Evolutionary conservation across 2,888 invertebrate genomes (phyloP), one percentile per base, ranked within the genome.

Genomic region (Folsomia manolachei): DNA sequence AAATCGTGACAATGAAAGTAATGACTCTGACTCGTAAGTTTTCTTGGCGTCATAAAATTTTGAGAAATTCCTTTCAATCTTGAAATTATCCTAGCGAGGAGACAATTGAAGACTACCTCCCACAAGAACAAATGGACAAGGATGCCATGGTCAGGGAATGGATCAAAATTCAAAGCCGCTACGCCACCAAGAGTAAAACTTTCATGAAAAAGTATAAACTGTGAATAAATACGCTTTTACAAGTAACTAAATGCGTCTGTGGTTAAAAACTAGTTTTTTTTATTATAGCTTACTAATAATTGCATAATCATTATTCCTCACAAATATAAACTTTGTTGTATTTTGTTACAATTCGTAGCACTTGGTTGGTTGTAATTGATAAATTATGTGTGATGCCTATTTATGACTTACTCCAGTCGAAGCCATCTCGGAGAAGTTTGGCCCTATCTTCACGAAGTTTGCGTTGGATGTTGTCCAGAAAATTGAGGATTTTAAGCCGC

Each of bases 111-210:
- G 21, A 56, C 19, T 21, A 7, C 2, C 39, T 66, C 2, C 65
- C 65, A 18, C 27, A 18, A 23, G 52, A 66, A 39, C n/a, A 66
- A 14, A 27, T 66, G 1, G 52, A 66, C 65, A 66, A 66, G 25
- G 65, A 66, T 4, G 21, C 4, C 19, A 66, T 66, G 65, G 39
- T 66, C 51, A 7, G 52, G 21, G 39, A 21, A 19, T 66, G 65
- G 65, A 56, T 56, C n/a, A 18, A 56, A 56, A 56, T 56, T 56
- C 56, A 56, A n/a, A 25, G 26, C 24, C 2, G 7, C 11, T 63
- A 23, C 24, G 23, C 24, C n/a, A 19, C 51, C 27, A 24, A 39
- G 14, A 39, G 39, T 39, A 9, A 39, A 9, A 39, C 39, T 9
- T 14, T 4, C 7, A 39, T 39, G 7, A 39, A 39, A 14, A 14